Percentiles rank a stretch among this genome's conserved stretches.
These are phyloP conservation scores for Chlorodrepanis virens DNA, from an alignment of 2,113 vertebrate genomes.

Conservation along the genomic window DNA sequence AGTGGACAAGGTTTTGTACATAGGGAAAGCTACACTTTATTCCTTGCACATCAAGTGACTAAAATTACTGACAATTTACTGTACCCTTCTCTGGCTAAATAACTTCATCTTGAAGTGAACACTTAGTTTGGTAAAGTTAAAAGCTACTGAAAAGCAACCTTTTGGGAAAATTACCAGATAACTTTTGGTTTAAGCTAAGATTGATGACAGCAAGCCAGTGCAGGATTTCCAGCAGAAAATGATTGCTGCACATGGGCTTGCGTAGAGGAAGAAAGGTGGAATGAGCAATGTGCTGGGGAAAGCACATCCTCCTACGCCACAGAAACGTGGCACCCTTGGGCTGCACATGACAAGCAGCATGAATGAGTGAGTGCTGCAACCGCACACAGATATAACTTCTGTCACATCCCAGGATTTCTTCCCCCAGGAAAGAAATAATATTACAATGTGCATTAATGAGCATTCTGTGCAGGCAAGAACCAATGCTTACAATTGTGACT, in stretches of 20 bases:
- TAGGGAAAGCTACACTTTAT: neutral
- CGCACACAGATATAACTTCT: neutral
- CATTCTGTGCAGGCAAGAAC: neutral
- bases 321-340: neutral
- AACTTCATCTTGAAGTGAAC: neutral
- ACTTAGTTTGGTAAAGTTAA: neutral
- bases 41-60: neutral
- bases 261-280: neutral
- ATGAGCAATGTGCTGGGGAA: neutral
- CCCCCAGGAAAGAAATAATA: slow-evolving; percentile 11
- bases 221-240: neutral
- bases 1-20: neutral
- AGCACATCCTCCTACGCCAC: neutral
- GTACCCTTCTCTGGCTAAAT: neutral
- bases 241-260: neutral
- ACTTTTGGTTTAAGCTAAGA: neutral
- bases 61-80: neutral
- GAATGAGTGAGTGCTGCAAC: neutral
- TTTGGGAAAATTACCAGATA: neutral
- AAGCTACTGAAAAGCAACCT: neutral
- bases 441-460: neutral
- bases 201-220: neutral
- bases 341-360: neutral
- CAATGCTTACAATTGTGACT: neutral
- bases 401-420: neutral